phyloP scores from a whole-genome alignment of 2,113 vertebrate genomes.

The Talpa occidentalis region DNA sequence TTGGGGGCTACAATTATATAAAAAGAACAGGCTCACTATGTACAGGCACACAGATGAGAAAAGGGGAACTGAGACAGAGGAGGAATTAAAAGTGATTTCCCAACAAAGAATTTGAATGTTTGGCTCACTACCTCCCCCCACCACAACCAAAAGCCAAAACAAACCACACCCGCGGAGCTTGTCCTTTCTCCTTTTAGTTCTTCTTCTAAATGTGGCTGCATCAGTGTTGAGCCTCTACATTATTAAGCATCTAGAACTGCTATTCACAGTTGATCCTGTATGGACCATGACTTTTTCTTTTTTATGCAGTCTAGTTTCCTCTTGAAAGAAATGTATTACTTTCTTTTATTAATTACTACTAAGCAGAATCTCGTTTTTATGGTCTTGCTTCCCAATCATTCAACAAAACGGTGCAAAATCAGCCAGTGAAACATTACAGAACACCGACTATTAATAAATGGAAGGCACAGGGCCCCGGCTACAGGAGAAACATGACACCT shows the following conservation, averaged over 20 bases:
- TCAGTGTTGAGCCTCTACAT: not conserved
- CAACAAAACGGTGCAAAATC: not conserved
- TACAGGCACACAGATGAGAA: not conserved
- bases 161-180: not conserved
- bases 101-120: not conserved
- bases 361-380: not conserved
- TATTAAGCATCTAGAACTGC: not conserved
- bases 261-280: not conserved
- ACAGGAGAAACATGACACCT: not conserved
- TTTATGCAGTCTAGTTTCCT: not conserved
- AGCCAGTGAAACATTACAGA: not conserved
- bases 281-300: not conserved
- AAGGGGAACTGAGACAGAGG: fast-evolving
- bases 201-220: not conserved
- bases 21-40: not conserved
- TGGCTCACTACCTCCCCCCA: not conserved
- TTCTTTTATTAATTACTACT: not conserved
- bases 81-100: not conserved
- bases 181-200: not conserved
- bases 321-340: not conserved
- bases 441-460: not conserved
- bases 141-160: not conserved
- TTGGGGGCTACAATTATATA: not conserved
- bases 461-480: not conserved
- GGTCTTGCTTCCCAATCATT: not conserved